These are phyloP conservation scores for Amphibalanus amphitrite DNA, from an alignment of 1,140 invertebrate genomes.

Conservation along the genomic window DNA sequence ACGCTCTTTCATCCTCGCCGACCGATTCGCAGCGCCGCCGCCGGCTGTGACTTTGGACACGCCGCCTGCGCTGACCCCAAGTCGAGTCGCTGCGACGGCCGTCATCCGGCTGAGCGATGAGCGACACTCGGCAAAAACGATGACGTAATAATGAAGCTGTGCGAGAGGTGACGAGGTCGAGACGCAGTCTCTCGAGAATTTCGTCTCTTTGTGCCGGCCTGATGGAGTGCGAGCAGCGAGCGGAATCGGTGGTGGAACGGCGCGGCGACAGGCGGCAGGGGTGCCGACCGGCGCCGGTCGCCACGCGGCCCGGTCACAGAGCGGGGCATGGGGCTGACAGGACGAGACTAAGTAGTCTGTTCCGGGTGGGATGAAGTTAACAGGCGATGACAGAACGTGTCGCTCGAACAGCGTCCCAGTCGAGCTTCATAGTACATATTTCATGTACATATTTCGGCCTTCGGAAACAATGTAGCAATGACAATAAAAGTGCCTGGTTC, in stretches of 20 bases:
- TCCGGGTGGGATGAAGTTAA: too few relatives aligned
- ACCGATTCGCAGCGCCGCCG: too few relatives aligned
- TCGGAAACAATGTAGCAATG: too few relatives aligned
- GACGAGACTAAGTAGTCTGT: too few relatives aligned
- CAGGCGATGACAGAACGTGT: too few relatives aligned
- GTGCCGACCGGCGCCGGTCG: too few relatives aligned
- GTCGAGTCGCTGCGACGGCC: neutral
- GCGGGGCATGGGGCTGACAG: too few relatives aligned
- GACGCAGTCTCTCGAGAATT: neutral
- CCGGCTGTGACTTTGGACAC: neutral
- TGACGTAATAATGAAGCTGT: slow-evolving; percentile 1
- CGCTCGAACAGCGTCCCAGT: too few relatives aligned
- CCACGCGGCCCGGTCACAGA: too few relatives aligned
- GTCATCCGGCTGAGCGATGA: neutral
- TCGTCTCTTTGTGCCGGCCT: neutral
- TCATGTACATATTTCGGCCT: too few relatives aligned
- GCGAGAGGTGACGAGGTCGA: neutral
- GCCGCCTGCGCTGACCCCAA: neutral
- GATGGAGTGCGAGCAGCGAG: neutral
- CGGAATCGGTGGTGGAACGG: neutral
- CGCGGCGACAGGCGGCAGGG: neutral
- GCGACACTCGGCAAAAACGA: neutral
- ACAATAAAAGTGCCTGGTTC: too few relatives aligned
- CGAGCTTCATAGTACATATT: too few relatives aligned
- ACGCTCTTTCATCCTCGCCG: neutral